Conservation (phyloP, 2,113 vertebrate species). For the Rousettus leschenaultii region DNA sequence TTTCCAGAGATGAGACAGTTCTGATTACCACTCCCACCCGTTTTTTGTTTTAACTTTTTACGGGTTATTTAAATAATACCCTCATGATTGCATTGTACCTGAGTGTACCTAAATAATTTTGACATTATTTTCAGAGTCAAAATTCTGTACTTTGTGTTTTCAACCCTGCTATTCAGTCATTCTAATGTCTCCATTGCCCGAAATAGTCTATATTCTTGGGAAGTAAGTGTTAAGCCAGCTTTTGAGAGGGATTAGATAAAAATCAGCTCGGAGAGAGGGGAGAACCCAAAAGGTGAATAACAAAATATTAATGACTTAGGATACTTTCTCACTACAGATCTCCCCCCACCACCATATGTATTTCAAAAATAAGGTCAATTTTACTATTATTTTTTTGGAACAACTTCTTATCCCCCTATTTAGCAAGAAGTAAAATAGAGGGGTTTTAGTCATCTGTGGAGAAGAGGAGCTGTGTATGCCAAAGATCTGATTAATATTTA, state of each 20-base stretch:
- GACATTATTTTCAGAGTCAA: neutral
- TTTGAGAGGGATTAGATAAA: neutral
- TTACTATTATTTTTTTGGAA: neutral
- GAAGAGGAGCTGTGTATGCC: neutral
- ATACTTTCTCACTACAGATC: neutral
- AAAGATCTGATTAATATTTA: neutral
- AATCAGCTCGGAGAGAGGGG: neutral
- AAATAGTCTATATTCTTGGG: neutral
- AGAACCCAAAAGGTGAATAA: neutral
- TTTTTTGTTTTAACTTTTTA: neutral
- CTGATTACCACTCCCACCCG: neutral
- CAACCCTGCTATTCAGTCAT: neutral
- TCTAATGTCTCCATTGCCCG: neutral
- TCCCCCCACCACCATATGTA: too few species aligned
- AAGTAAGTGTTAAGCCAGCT: neutral
- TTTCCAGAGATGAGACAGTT: neutral
- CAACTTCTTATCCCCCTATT: neutral
- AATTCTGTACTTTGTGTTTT: slow-evolving; percentile 18
- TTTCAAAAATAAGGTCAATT: neutral
- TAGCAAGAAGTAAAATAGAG: neutral
- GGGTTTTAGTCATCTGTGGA: neutral
- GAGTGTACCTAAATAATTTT: neutral
- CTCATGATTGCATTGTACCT: neutral
- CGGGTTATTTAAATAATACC: neutral
- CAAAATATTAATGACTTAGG: neutral